phyloP scores from a whole-genome alignment of 2,797 vertebrate genomes.

The Tokudaia tokunoshimensis region DNA sequence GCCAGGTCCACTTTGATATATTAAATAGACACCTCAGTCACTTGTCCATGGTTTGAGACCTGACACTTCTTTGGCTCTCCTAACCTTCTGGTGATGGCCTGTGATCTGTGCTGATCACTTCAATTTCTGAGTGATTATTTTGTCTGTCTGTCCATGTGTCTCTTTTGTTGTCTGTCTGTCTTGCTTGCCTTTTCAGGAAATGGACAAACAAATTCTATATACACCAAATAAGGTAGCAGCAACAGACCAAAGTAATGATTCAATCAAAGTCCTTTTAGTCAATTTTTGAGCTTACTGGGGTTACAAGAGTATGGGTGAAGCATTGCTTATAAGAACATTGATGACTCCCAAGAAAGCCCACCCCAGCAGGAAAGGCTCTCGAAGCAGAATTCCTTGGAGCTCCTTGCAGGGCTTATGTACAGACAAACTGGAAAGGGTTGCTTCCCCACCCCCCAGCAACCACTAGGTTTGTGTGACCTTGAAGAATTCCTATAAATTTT shows the following conservation, averaged over 20 bases:
- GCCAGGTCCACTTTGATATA: neutral
- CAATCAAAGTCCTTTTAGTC: neutral
- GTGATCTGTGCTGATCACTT: neutral
- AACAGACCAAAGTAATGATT: neutral
- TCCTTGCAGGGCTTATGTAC: neutral
- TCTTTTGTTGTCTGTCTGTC: neutral
- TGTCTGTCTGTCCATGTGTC: neutral
- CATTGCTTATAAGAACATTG: neutral
- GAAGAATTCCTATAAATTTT: neutral
- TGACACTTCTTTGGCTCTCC: neutral
- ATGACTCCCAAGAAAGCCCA: neutral
- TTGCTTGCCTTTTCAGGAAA: neutral
- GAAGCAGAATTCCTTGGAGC: neutral
- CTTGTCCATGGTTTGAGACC: neutral
- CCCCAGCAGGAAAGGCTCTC: neutral
- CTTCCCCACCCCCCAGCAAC: neutral
- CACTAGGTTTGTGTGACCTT: neutral
- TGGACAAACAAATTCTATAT: neutral
- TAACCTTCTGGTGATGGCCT: neutral
- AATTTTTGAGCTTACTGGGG: neutral
- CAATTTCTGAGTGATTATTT: neutral
- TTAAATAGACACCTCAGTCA: too few species aligned
- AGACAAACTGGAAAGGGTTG: neutral
- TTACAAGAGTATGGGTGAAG: neutral
- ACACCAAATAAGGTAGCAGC: neutral